Conservation (phyloP, 2,888 invertebrate genomes). For the Cordylochernes scorpioides region DNA sequence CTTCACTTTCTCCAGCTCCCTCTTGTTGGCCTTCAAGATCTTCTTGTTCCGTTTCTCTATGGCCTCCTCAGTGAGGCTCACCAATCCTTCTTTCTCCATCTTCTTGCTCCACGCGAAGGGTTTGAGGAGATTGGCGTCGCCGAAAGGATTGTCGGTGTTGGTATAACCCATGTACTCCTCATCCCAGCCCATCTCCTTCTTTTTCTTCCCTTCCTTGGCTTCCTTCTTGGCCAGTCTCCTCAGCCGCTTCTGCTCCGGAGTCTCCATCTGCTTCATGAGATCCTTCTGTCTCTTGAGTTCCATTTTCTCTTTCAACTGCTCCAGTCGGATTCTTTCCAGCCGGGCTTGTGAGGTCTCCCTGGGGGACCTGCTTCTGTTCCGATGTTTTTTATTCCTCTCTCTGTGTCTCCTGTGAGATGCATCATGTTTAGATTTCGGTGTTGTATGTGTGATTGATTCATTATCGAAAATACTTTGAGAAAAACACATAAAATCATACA, state of each 20-base stretch:
- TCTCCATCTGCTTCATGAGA: slow-evolving; percentile 52
- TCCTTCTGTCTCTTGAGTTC: slow-evolving; percentile 24
- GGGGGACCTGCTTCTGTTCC: too few relatives aligned
- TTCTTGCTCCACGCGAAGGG: slow-evolving; percentile 95
- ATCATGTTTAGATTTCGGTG: too few relatives aligned
- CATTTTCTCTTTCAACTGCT: too few relatives aligned
- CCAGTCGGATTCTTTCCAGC: too few relatives aligned
- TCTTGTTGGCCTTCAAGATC: slow-evolving; percentile 68
- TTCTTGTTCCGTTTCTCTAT: slow-evolving; percentile 51
- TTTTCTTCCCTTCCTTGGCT: slow-evolving; percentile 51
- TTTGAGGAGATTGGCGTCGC: slow-evolving; percentile 74
- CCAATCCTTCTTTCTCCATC: slow-evolving; percentile 66
- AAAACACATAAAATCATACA: too few relatives aligned
- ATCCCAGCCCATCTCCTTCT: slow-evolving; percentile 90
- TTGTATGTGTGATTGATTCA: too few relatives aligned
- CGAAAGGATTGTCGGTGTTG: slow-evolving; percentile 93
- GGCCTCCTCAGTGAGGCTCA: slow-evolving; percentile 44
- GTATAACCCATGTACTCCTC: slow-evolving; percentile 88
- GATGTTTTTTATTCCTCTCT: too few relatives aligned
- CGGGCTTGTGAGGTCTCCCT: too few relatives aligned
- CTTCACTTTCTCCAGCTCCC: slow-evolving; percentile 80
- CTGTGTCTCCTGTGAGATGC: too few relatives aligned
- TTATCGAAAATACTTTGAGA: too few relatives aligned
- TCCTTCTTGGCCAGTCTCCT: slow-evolving; percentile 68
- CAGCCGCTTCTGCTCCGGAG: slow-evolving; percentile 68